Evolutionary conservation across 2,888 invertebrate genomes (phyloP), one percentile per base, ranked within the genome.

Genomic region (Ochropacha duplaris): DNA sequence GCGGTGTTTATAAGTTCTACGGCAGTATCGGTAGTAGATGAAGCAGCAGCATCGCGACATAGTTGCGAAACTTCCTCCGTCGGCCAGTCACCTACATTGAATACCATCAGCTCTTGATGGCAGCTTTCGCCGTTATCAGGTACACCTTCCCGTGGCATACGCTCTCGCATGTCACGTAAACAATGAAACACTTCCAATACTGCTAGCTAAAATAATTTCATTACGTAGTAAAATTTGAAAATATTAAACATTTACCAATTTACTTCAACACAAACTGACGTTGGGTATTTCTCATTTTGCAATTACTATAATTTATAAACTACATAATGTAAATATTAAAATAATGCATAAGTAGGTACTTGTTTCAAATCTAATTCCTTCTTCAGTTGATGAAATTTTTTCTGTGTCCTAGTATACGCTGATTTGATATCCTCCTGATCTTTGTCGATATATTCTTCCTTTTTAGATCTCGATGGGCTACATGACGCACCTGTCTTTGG

Each of bases 351-450:
- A 14, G 54, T 56, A 56, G 50, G 58, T 67, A 92, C 92, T 81
- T 92, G 92, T 76, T 90, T 92, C 31, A 91, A 62, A 71, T 92
- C 92, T n/a, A 92, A 71, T 60, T 92, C 92, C 65, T 85, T 92
- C 65, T 92, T 92, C 84, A 92, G 71, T 22, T 58, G 63, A 22
- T 82, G 80, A 65, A 88, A 91, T 70, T 87, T 79, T 63, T 78
- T 81, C 50, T 86, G 82, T 64, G 87, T 91, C 14, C 65, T 61
- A 8, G 60, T 58, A 57, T 79, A 90, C 4, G 71, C 60, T 1
- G 79, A 63, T 71, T 81, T 84, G 3, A 89, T 64, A 36, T 86
- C 84, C 4, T 81, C 79, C 6, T 81, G 79, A n/a, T 84, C 78
- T 28, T 72, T 76, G 2, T 44, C 44, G 8, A 44, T 44, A 44